Percentiles rank a stretch among this genome's conserved stretches.
phyloP scores from a whole-genome alignment of 2,797 vertebrate species.

The Ctenosaura bakeri region DNA sequence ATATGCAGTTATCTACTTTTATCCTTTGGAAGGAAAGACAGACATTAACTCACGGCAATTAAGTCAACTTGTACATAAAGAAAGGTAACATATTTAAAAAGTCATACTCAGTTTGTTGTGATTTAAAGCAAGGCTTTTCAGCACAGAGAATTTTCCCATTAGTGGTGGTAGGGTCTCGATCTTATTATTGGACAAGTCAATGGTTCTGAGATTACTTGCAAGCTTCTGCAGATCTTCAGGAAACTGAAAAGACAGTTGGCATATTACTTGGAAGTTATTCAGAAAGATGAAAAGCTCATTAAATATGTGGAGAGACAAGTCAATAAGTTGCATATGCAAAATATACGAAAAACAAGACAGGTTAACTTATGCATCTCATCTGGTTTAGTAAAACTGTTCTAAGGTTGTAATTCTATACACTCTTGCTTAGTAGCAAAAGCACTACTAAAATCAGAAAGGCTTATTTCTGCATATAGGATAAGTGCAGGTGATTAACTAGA shows the following conservation, averaged over 20 bases:
- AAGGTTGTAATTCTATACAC: neutral
- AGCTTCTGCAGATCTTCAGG: constrained; percentile 95
- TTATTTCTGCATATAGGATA: neutral
- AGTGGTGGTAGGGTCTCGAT: constrained; percentile 89
- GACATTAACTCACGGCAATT: constrained; percentile 34
- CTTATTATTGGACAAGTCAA: constrained; percentile 94
- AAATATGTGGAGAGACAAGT: neutral
- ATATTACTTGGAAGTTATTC: constrained; percentile 34
- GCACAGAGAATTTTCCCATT: constrained; percentile 90
- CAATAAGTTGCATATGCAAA: neutral
- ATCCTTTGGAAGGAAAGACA: constrained; percentile 35
- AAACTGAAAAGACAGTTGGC: constrained; percentile 83
- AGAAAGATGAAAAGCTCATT: neutral
- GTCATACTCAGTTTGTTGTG: constrained; percentile 91
- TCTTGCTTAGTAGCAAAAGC: no score
- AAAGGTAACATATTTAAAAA: constrained; percentile 46
- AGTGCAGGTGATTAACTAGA: neutral
- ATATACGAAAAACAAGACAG: neutral
- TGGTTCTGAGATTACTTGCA: constrained; percentile 90
- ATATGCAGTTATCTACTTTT: constrained; percentile 28
- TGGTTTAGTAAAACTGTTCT: neutral
- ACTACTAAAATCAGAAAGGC: neutral
- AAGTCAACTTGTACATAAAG: neutral
- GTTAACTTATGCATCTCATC: neutral
- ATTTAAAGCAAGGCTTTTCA: constrained; percentile 92